Conservation (phyloP, 2,888 invertebrate genomes). For the Noctua janthe region DNA sequence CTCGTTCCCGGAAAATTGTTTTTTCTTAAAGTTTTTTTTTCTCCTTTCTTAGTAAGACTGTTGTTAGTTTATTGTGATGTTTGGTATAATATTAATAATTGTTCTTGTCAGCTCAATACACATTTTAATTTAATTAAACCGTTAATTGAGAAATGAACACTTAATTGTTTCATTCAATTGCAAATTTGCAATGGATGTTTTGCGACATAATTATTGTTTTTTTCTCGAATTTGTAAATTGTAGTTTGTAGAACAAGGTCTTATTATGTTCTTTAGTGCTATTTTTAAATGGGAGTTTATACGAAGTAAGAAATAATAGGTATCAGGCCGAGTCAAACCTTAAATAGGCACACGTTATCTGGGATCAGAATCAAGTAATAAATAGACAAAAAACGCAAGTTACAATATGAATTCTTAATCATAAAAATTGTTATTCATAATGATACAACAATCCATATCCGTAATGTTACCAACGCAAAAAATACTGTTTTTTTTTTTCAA, state of each 20-base stretch:
- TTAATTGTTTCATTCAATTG: conserved; percentile 32
- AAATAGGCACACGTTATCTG: conserved; percentile 54
- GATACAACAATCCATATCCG: conserved; percentile 66
- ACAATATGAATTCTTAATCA: conserved; percentile 66
- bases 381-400: conserved; percentile 63
- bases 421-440: conserved; percentile 67
- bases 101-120: background rate
- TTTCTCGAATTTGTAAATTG: background rate
- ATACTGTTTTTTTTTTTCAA: conserved; percentile 66
- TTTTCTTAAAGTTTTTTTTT: background rate
- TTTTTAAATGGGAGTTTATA: conserved; percentile 5
- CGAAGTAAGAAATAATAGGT: conserved; percentile 40
- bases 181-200: conserved; percentile 19
- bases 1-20: conserved; percentile 27
- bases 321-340: conserved; percentile 2
- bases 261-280: background rate
- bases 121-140: conserved; percentile 30
- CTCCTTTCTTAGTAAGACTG: background rate
- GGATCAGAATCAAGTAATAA: conserved; percentile 63
- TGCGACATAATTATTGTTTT: conserved; percentile 16
- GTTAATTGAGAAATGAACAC: conserved; percentile 25
- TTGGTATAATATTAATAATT: conserved; percentile 19
- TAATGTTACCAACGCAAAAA: conserved; percentile 62
- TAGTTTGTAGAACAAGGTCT: conserved; percentile 7
- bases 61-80: conserved; percentile 3